Evolutionary conservation across 2,113 vertebrate species (phyloP), one percentile per base, ranked within the genome.

Genomic region (Phodopus roborovskii): DNA sequence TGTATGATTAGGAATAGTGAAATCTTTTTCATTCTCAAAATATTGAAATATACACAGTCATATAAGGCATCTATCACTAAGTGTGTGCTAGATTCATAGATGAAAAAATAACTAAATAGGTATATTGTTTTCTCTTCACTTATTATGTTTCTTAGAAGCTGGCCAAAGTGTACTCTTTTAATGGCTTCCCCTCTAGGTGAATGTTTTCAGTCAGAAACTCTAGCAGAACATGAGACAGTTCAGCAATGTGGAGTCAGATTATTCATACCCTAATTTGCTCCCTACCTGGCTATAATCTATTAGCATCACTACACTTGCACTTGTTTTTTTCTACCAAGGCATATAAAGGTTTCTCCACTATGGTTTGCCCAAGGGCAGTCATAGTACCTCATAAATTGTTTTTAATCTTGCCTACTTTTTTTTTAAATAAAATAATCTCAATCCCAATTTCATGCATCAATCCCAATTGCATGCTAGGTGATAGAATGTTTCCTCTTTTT

Each of bases 1-100:
- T 64, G 19, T 39, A 6, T 4, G 88, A 12, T 95, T 88, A 93
- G 50, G 90, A 96, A 88, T n/a, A 73, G 16, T 58, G 26, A n/a
- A 22, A 5, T 68, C 12, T 7, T 60, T 91, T 91, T 84, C 17
- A 62, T 58, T 83, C 42, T 94, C 12, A 3, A 39, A 68, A 53
- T 50, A 10, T 75, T 95, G 12, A 6, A 78, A 74, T 64, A 64
- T 78, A 73, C 20, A 86, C 42, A 94, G 71, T 66, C 58, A 66
- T 68, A 64, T n/a, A 83, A 92, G 16, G 50, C 19, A 79, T 17
- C 26, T 48, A 86, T 20, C 58, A 62, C 36, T 83, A 45, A 20
- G 12, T 26, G 85, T 75, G 36, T 87, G 42, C 73, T 79, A 82
- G 15, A 90, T 36, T 62, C 87, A 78, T 3, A 81, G 24, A 71